Base-by-base conservation (phyloP, 2,888 invertebrate species). In the Chironomus riparius region DNA sequence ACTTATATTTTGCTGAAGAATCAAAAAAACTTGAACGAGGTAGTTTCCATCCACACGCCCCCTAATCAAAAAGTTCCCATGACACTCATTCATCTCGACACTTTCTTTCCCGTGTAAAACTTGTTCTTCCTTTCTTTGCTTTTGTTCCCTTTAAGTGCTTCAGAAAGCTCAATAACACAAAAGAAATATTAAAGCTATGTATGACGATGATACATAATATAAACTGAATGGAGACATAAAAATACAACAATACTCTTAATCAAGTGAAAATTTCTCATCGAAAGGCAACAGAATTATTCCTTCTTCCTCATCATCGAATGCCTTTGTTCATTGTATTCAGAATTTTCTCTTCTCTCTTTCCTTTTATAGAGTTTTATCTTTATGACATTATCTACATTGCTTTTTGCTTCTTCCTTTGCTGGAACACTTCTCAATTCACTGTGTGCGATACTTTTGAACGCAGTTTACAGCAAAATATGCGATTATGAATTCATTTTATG, bases 181-280 rank as follows among this genome's bases (percentile, higher is more conserved):
- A 38, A 38, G 38, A 38, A 38, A 38, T 38, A 38, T 38, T 56
- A 56, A 56, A 56, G 56, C 50, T 38, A 38, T 38, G 38, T 38
- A 38, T 10, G 38, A 38, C 56, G 56, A 56, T 56, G n/a, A 56
- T 56, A 56, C 56, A 18, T 56, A n/a, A 18, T 38, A 38, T 10
- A 38, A 38, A 38, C 38, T 38, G 38, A 38, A 56, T 56, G 56
- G 56, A 56, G 56, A 56, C 56, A 56, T 56, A 56, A 56, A 56
- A 56, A 56, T 56, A 56, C 18, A 56, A 56, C 56, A 56, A 56
- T 56, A 18, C 56, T 56, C 56, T 65, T 65, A 65, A 65, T 65
- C 65, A 65, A 65, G 65, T 65, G 65, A 65, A 65, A 65, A 65
- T 65, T 65, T 65, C 21, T 12, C 56, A 18, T 56, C 56, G 38